These are phyloP conservation scores for Arctocebus calabarensis DNA, from an alignment of 2,797 vertebrate species.

Conservation along the genomic window DNA sequence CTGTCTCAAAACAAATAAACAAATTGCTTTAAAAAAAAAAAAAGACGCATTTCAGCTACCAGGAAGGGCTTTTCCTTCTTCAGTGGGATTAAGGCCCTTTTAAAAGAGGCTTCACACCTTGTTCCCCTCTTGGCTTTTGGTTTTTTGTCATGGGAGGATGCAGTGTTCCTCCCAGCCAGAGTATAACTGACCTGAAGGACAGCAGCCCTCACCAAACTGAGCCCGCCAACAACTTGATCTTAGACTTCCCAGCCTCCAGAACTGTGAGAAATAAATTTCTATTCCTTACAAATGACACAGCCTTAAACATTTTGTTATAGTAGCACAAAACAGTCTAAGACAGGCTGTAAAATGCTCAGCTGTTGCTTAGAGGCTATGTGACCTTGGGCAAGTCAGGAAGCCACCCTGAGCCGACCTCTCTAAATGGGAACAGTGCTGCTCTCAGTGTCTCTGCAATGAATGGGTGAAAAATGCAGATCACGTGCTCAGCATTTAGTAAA, in stretches of 20 bases:
- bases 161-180: background rate
- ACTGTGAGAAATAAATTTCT: background rate
- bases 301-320: background rate
- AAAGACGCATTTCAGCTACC: background rate
- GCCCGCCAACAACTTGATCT: background rate
- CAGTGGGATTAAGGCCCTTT: background rate
- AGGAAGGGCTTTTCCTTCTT: background rate
- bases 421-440: background rate
- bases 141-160: background rate
- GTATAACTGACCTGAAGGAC: background rate
- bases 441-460: no score
- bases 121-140: background rate
- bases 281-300: background rate
- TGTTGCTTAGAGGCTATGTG: background rate
- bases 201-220: background rate
- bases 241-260: background rate
- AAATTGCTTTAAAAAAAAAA: no score
- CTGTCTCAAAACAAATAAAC: no score
- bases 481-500: background rate
- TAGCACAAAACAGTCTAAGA: background rate
- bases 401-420: background rate
- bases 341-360: background rate
- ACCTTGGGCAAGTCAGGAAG: background rate
- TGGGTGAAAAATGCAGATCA: background rate
- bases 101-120: background rate